phyloP scores from a whole-genome alignment of 2,113 vertebrate genomes.

The Gymnarchus niloticus region DNA sequence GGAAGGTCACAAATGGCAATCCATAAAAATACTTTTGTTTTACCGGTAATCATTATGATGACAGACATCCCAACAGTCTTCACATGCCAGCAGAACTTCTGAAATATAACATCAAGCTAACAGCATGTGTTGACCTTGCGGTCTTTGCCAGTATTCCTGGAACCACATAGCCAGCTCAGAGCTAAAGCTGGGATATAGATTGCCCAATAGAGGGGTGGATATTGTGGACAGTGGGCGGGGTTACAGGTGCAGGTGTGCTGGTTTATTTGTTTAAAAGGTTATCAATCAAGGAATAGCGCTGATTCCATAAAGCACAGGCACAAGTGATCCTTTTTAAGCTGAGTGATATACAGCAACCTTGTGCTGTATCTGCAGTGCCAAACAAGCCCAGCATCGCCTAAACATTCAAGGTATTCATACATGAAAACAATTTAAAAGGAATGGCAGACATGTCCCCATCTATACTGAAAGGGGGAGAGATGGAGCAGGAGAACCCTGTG shows the following conservation, averaged over 20 bases:
- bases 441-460: too few relatives aligned
- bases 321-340: not conserved
- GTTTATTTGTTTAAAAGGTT: too few relatives aligned
- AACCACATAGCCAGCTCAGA: not conserved
- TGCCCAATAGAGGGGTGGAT: not conserved
- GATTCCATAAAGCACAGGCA: not conserved
- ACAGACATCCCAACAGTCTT: not conserved
- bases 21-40: slow-evolving; percentile 6
- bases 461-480: too few relatives aligned
- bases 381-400: not conserved
- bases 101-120: not conserved
- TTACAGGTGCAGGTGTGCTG: not conserved
- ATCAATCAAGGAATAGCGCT: not conserved
- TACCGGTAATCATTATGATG: too few relatives aligned
- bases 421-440: too few relatives aligned
- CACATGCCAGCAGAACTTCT: not conserved
- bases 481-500: too few relatives aligned
- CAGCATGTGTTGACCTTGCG: not conserved
- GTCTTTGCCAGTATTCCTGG: not conserved
- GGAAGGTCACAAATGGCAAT: too few relatives aligned
- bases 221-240: not conserved
- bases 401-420: not conserved
- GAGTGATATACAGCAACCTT: not conserved
- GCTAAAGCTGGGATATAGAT: not conserved
- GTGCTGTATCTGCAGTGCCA: not conserved